These are phyloP conservation scores for Pempheris klunzingeri DNA, from an alignment of 2,797 vertebrate genomes.

Conservation along the genomic window DNA sequence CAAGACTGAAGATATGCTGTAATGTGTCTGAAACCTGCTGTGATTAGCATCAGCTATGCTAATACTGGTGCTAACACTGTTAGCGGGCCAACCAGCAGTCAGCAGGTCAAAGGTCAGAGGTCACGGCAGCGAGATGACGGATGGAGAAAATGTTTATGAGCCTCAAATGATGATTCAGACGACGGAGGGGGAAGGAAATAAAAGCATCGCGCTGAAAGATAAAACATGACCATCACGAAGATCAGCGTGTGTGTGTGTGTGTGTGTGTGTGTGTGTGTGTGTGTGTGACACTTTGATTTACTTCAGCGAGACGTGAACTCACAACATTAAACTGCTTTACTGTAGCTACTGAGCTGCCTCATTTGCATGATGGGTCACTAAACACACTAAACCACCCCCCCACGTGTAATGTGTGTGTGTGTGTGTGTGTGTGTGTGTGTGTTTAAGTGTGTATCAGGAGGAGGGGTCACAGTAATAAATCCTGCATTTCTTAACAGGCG, in stretches of 20 bases:
- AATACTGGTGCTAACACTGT: no score
- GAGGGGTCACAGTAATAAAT: slow-evolving; percentile 76
- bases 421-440: slow-evolving; percentile 18
- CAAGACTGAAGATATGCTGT: no score
- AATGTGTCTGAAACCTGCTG: no score
- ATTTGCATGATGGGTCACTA: slow-evolving; percentile 83
- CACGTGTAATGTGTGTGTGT: neutral
- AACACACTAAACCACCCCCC: slow-evolving; percentile 37
- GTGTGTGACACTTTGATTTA: slow-evolving; percentile 65
- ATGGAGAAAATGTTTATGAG: neutral
- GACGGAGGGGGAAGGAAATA: neutral
- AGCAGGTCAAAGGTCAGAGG: slow-evolving; percentile 10
- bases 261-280: slow-evolving; percentile 37
- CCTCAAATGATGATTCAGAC: neutral
- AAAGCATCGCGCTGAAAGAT: neutral
- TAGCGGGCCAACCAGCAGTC: no score
- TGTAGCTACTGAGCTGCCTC: slow-evolving; percentile 74
- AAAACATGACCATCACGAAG: neutral
- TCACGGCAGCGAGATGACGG: neutral
- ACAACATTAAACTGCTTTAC: slow-evolving; percentile 82
- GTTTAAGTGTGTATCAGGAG: slow-evolving; percentile 16
- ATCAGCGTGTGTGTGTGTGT: slow-evolving; percentile 22
- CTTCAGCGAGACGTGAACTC: slow-evolving; percentile 67
- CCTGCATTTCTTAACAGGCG: slow-evolving; percentile 79
- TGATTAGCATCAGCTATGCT: no score